phyloP scores from a whole-genome alignment of 2,888 invertebrate species.

The Synanthedon andrenaeformis region DNA sequence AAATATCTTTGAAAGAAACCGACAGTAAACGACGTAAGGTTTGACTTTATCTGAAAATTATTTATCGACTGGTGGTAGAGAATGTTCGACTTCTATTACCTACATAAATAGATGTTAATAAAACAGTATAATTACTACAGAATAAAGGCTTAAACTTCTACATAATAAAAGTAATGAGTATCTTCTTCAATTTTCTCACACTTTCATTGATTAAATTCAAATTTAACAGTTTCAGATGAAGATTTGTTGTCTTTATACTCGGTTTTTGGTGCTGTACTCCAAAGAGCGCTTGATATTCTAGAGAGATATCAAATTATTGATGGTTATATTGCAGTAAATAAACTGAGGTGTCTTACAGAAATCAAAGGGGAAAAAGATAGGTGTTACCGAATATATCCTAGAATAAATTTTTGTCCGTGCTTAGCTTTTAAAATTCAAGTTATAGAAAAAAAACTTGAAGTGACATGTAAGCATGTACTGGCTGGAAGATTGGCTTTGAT shows the following conservation, averaged over 20 bases:
- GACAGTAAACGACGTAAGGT: conserved; percentile 22
- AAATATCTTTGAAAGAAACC: conserved; percentile 17
- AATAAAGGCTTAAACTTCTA: too few species aligned
- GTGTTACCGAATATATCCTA: conserved; percentile 73
- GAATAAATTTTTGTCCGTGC: conserved; percentile 77
- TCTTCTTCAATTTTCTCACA: too few species aligned
- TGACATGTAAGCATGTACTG: conserved; percentile 77
- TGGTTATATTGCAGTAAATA: conserved; percentile 51
- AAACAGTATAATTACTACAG: too few species aligned
- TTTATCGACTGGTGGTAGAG: too few species aligned
- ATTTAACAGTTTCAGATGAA: conserved; percentile 65
- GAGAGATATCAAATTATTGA: conserved; percentile 67
- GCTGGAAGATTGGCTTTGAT: conserved; percentile 71
- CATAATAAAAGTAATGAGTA: too few species aligned
- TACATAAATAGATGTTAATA: too few species aligned
- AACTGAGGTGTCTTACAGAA: conserved; percentile 65
- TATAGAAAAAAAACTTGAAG: conserved; percentile 52
- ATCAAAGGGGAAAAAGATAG: conserved; percentile 65
- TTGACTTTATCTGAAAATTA: neutral
- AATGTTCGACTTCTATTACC: too few species aligned
- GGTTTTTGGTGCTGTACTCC: conserved; percentile 70
- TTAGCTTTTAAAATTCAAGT: conserved; percentile 64
- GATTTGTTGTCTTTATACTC: conserved; percentile 68
- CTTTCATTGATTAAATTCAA: neutral
- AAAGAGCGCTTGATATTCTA: conserved; percentile 72